These are phyloP conservation scores for Myiozetetes cayanensis DNA, from an alignment of 2,113 vertebrate genomes.

Conservation along the genomic window DNA sequence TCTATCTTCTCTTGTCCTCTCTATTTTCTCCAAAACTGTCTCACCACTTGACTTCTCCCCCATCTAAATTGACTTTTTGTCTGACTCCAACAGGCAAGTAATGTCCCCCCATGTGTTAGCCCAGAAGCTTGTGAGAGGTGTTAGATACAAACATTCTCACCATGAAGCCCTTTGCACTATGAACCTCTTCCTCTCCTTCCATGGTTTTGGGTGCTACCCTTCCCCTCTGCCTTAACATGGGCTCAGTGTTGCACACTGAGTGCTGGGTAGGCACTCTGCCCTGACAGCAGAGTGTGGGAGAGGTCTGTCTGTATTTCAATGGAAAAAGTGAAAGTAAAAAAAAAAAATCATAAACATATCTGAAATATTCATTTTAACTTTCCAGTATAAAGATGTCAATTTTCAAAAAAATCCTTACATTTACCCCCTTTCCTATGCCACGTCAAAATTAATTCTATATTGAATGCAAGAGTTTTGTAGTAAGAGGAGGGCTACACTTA, in stretches of 20 bases:
- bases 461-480: neutral
- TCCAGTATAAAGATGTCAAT: neutral
- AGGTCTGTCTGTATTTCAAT: neutral
- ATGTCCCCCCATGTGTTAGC: neutral
- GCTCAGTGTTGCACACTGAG: neutral
- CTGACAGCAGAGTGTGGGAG: neutral
- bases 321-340: neutral
- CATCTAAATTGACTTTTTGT: neutral
- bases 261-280: neutral
- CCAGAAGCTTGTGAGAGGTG: neutral
- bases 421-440: neutral
- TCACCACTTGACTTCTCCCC: neutral
- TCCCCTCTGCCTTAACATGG: neutral
- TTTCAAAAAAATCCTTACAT: neutral
- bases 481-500: neutral
- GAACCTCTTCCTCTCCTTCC: neutral
- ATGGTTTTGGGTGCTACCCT: accelerated
- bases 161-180: accelerated
- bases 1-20: neutral
- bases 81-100: neutral
- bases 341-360: neutral
- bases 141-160: neutral
- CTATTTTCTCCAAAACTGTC: neutral
- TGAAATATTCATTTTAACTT: neutral
- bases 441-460: neutral